phyloP scores from a whole-genome alignment of 2,888 invertebrate species.

The Drosophila hawaiiensis region DNA sequence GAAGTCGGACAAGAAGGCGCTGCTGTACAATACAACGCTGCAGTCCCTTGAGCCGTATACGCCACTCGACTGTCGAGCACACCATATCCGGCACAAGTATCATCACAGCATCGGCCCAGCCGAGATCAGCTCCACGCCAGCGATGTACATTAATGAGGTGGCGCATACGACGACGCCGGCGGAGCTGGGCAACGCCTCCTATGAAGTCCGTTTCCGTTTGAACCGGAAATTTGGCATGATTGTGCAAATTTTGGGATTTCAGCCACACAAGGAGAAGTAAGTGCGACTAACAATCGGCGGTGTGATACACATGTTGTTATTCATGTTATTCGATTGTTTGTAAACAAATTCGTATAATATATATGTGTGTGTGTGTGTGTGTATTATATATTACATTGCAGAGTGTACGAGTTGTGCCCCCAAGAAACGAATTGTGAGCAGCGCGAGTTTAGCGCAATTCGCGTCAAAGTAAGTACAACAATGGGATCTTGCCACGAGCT shows the following conservation, averaged over 20 bases:
- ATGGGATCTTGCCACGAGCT: constrained; percentile 33
- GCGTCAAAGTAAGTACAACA: constrained; percentile 81
- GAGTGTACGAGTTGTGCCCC: constrained; percentile 84
- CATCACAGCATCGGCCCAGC: constrained; percentile 38
- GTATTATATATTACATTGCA: constrained; percentile 50
- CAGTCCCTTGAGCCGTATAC: constrained; percentile 61
- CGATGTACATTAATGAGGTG: constrained; percentile 46
- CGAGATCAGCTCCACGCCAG: constrained; percentile 42
- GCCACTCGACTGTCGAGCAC: constrained; percentile 66
- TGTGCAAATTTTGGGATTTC: constrained; percentile 83
- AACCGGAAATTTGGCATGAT: constrained; percentile 84
- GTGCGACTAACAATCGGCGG: constrained; percentile 20
- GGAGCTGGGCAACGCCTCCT: constrained; percentile 43
- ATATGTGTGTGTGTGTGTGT: background rate
- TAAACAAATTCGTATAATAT: constrained; percentile 44
- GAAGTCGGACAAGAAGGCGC: constrained; percentile 89
- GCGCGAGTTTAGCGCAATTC: constrained; percentile 84
- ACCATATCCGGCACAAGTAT: constrained; percentile 59
- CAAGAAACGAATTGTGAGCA: constrained; percentile 83
- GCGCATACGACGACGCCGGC: constrained; percentile 19
- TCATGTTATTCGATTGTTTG: constrained; percentile 54
- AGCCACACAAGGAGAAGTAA: constrained; percentile 83
- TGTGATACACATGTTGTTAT: constrained; percentile 52
- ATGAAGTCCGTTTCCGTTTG: constrained; percentile 83
- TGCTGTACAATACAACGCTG: constrained; percentile 90